Evolutionary conservation across 1,140 invertebrate species (phyloP), one percentile per base, ranked within the genome.

Genomic region (Aphaenogaster rudis): DNA sequence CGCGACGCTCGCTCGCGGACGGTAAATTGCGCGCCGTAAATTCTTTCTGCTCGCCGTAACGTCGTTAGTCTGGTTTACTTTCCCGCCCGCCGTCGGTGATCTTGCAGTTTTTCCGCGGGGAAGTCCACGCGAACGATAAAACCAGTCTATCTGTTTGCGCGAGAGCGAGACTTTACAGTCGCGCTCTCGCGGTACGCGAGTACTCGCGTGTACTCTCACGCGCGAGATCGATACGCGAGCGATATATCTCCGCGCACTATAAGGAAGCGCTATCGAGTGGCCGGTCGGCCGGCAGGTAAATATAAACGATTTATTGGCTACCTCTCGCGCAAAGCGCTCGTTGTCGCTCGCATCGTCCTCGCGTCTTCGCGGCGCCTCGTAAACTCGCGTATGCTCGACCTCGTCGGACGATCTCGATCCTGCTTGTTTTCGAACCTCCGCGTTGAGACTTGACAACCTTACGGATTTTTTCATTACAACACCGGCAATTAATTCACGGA

Each of bases 1-100:
- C 66, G 79, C 79, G 79, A 72, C 61, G 45, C 39, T 82, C 67
- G 79, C 69, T 59, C 69, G 80, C 80, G 69, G 42, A 8, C 42
- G 54, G 69, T 74, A 74, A 76, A 84, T 84, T 84, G 69, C 80
- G 54, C 69, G 80, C n/a, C 80, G 80, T 84, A 84, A 84, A 84
- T 84, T 84, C 80, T 74, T 76, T 76, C 80, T 63, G 54, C 69
- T 76, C 80, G 80, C 67, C 79, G 67, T 74, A 84, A 84, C 54
- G 80, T 76, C 69, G 69, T 84, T 84, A 76, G 80, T 84, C 54
- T 59, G 36, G 54, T 76, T 42, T 64, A 72, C 80, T 84, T 84
- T 81, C 66, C 64, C 69, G 33, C 67, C 52, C 78, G 50, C 21
- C 33, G 64, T 48, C 42, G 42, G 54, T 50, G 80, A 84, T 84